phyloP scores from a whole-genome alignment of 1,140 invertebrate genomes.

The Subanguina moxae region DNA sequence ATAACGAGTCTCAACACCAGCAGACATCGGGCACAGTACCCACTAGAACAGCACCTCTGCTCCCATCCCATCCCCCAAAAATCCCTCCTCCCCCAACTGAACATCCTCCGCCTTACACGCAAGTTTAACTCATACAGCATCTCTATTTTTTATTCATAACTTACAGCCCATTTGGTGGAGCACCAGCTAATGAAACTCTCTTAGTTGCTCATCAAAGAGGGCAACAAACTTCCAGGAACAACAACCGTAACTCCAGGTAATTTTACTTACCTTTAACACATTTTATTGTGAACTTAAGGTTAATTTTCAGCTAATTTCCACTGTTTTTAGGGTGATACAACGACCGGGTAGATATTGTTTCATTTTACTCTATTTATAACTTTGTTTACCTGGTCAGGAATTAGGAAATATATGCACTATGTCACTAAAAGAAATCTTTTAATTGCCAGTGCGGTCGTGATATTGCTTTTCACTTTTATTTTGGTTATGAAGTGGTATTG shows the following conservation, averaged over 20 bases:
- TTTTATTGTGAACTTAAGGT: no score
- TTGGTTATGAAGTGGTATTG: not conserved
- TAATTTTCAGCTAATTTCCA: no score
- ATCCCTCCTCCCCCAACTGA: conserved; percentile 22
- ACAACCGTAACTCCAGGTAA: no score
- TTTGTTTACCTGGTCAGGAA: no score
- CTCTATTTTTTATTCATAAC: not conserved
- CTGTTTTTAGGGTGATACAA: no score
- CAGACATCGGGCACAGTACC: not conserved
- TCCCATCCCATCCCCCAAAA: conserved; percentile 18
- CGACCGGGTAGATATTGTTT: no score
- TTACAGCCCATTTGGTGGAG: conserved; percentile 18
- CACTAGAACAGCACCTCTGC: conserved; percentile 4
- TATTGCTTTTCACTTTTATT: conserved; percentile 8
- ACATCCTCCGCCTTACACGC: conserved; percentile 25
- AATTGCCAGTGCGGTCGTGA: conserved; percentile 4
- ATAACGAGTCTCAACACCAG: no score
- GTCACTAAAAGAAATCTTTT: conserved; percentile 24
- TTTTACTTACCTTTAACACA: no score
- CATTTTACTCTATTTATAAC: no score
- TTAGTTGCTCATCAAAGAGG: no score
- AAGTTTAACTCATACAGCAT: conserved; percentile 5
- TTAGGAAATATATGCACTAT: conserved; percentile 12
- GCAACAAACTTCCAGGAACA: no score
- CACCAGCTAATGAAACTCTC: not conserved